Conservation (phyloP, 2,797 vertebrate species). For the Onychomys leucogaster region DNA sequence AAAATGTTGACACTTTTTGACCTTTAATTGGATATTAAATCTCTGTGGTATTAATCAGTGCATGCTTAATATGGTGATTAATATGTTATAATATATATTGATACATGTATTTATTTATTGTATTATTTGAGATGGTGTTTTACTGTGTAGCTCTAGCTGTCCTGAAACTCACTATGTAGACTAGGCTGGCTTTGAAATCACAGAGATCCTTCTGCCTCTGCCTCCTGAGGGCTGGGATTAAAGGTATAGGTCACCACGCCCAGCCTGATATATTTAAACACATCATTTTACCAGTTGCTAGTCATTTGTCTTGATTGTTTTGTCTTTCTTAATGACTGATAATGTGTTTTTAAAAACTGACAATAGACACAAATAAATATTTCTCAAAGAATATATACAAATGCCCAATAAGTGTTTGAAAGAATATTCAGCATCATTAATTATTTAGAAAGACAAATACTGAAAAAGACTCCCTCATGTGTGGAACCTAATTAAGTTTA, state of each 20-base stretch:
- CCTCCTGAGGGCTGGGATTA: not conserved
- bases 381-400: not conserved
- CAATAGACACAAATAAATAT: not conserved
- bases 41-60: not conserved
- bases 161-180: no score
- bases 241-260: not conserved
- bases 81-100: not conserved
- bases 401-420: not conserved
- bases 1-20: not conserved
- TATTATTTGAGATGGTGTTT: not conserved
- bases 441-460: not conserved
- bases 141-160: not conserved
- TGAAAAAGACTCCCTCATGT: not conserved
- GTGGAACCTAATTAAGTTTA: not conserved
- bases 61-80: not conserved
- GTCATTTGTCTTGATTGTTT: not conserved
- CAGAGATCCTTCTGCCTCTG: not conserved
- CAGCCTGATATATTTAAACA: not conserved
- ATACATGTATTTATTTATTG: not conserved
- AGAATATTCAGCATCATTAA: not conserved
- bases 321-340: not conserved
- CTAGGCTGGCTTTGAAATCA: not conserved
- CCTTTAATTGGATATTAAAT: not conserved
- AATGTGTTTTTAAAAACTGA: not conserved
- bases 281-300: not conserved